Conservation (phyloP, 2,113 vertebrate species). For the Crypturellus undulatus region DNA sequence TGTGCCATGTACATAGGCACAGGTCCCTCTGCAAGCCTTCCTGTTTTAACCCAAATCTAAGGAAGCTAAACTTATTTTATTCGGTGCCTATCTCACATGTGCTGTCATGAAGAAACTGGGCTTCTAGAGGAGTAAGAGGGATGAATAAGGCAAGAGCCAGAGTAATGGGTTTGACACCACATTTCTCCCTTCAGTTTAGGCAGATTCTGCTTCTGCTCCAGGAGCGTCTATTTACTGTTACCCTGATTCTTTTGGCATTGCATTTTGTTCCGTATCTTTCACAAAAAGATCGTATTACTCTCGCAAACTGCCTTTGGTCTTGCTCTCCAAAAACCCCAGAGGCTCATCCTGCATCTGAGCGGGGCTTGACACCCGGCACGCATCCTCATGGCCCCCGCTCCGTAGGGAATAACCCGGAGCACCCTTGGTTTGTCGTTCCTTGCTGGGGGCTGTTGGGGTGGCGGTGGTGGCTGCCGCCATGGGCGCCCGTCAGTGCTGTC, state of each 20-base stretch:
- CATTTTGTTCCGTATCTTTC: neutral
- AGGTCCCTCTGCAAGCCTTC: neutral
- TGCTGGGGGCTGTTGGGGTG: too few relatives aligned
- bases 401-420: neutral
- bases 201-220: neutral
- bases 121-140: neutral
- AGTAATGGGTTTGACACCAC: neutral
- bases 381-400: neutral
- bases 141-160: too few relatives aligned
- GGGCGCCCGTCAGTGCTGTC: neutral
- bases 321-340: neutral
- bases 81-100: neutral
- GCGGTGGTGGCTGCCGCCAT: too few relatives aligned
- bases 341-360: neutral
- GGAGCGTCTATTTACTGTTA: neutral
- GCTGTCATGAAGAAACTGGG: neutral
- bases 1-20: neutral
- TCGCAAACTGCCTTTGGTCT: neutral
- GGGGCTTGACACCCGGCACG: neutral
- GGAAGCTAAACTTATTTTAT: neutral
- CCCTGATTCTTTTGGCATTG: neutral
- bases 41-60: neutral
- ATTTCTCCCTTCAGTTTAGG: neutral
- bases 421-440: rapidly evolving
- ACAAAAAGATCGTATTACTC: neutral